phyloP scores from a whole-genome alignment of 2,797 vertebrate genomes.

The Anguilla pacifica region DNA sequence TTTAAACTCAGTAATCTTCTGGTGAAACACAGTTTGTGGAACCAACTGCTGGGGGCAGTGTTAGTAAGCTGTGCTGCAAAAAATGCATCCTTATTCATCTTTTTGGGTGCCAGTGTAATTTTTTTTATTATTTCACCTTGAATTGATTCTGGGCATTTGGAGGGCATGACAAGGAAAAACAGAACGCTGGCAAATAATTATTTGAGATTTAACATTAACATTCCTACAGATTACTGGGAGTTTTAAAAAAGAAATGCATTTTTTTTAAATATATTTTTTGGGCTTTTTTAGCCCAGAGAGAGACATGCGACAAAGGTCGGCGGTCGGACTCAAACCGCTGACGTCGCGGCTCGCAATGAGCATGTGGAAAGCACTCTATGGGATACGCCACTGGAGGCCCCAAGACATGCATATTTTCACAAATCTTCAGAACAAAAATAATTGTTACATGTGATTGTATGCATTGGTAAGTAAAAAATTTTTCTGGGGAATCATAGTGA shows the following conservation, averaged over 20 bases:
- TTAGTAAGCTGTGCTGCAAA: background rate
- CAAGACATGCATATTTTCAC: background rate
- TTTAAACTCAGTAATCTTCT: background rate
- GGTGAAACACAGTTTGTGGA: background rate
- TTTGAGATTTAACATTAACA: background rate
- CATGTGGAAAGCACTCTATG: no score
- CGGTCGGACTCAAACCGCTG: no score
- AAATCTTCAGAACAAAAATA: background rate
- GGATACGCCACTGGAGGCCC: no score
- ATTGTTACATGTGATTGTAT: background rate
- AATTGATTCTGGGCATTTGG: background rate
- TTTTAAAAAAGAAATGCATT: no score
- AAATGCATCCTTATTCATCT: background rate
- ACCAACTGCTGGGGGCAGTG: background rate
- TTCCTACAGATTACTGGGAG: background rate
- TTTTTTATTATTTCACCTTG: background rate
- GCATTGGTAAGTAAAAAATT: background rate
- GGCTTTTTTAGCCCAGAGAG: no score
- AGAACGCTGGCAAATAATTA: background rate
- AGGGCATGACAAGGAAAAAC: background rate
- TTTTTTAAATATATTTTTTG: no score
- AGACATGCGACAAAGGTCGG: no score
- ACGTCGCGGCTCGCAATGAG: no score
- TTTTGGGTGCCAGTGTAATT: background rate
- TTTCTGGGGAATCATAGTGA: no score